Conservation (phyloP, 2,113 vertebrate genomes). For the Pangasianodon hypophthalmus region DNA sequence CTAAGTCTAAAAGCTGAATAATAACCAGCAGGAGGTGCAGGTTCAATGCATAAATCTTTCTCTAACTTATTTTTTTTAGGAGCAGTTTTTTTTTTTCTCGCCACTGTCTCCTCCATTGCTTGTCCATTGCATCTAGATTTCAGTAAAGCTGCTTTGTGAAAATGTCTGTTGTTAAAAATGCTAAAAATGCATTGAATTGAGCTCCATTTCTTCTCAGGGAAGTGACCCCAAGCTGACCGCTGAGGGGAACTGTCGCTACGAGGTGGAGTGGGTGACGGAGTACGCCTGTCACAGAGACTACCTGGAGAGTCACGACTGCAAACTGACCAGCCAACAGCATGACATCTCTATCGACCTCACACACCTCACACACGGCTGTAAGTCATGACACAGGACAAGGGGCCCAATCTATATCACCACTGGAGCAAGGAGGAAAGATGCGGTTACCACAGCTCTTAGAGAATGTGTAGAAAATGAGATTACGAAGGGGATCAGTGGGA, state of each 20-base stretch:
- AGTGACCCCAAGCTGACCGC: slow-evolving; percentile 85
- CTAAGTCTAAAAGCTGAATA: background rate
- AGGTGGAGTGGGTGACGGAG: slow-evolving; percentile 93
- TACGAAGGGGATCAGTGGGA: background rate
- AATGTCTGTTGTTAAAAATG: background rate
- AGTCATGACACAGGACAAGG: slow-evolving; percentile 33
- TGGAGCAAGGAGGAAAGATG: background rate
- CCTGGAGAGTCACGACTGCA: slow-evolving; percentile 82
- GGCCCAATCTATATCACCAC: background rate
- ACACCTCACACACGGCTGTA: slow-evolving; percentile 77
- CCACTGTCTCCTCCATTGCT: background rate
- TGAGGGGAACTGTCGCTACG: slow-evolving; percentile 86
- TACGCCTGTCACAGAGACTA: slow-evolving; percentile 95
- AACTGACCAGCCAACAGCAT: slow-evolving; percentile 81
- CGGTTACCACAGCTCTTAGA: background rate
- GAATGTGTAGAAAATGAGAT: background rate
- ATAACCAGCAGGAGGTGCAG: background rate
- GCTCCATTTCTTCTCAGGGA: slow-evolving; percentile 69
- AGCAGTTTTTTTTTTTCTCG: background rate
- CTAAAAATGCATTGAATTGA: background rate
- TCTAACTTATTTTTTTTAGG: background rate
- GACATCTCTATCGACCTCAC: slow-evolving; percentile 85
- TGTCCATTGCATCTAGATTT: background rate
- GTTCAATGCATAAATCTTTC: background rate
- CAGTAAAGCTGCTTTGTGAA: background rate